Conservation (phyloP, 2,797 vertebrate species). For the Fistularia commersonii region DNA sequence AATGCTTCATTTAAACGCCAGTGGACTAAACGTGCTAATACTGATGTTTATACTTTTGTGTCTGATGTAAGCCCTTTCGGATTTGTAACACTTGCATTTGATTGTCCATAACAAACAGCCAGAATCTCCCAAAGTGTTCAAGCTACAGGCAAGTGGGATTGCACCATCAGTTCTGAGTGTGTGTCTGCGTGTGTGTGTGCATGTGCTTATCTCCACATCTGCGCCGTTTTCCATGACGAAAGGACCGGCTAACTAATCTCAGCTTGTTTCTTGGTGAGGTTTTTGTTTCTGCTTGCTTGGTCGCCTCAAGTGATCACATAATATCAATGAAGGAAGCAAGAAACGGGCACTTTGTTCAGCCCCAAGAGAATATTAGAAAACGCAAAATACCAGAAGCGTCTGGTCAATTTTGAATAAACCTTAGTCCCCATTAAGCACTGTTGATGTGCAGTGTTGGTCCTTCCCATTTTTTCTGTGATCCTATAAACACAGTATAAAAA, state of each 20-base stretch:
- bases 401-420: background rate
- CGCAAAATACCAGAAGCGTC: constrained; percentile 5
- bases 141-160: constrained; percentile 85
- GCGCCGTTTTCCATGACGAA: constrained; percentile 10
- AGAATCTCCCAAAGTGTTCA: constrained; percentile 90
- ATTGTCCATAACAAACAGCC: constrained; percentile 91
- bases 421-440: too few relatives aligned
- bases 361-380: constrained; percentile 20
- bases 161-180: constrained; percentile 20
- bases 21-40: constrained; percentile 1
- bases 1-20: constrained; percentile 27
- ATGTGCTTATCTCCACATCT: constrained; percentile 41
- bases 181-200: constrained; percentile 27
- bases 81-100: constrained; percentile 84
- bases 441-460: too few relatives aligned
- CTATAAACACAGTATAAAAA: too few relatives aligned
- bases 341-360: constrained; percentile 34
- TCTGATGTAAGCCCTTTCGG: constrained; percentile 46
- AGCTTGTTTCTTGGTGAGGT: constrained; percentile 42
- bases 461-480: too few relatives aligned
- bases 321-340: constrained; percentile 37
- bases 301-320: constrained; percentile 30
- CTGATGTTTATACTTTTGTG: constrained; percentile 22
- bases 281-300: constrained; percentile 58
- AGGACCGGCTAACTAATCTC: constrained; percentile 36